Evolutionary conservation across 2,113 vertebrate genomes (phyloP), one percentile per base, ranked within the genome.

Genomic region (Neolamprologus ventralis): DNA sequence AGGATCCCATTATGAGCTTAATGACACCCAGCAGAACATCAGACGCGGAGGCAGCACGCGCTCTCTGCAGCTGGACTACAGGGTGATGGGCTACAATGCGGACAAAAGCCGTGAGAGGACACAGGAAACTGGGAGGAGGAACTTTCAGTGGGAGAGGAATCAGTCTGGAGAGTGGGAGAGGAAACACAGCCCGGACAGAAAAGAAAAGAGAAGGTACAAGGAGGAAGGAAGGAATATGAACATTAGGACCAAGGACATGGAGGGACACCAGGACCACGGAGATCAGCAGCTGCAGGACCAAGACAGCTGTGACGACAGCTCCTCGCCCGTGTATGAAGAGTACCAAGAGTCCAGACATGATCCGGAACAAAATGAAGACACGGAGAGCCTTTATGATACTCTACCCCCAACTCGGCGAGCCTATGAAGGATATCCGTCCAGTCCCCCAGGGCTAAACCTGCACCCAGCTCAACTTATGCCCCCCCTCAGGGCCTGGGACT

Each of bases 241-340:
- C 49, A 65, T 9, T 71, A 85, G 58, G 54, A 82, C 81, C 85
- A 87, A 92, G 40, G 86, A 92, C 37, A 13, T 19, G 53, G 91
- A 55, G n/a, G 23, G 12, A 5, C 28, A 26, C 21, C 85, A 78
- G 63, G 92, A 91, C 42, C 82, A 33, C 12, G 40, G 80, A 75
- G 91, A 91, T 21, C 85, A 8, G 33, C 71, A 63, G 82, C 2
- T 37, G 35, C 84, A 71, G 9, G 31, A 54, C 49, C 49, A 17
- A 5, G 91, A 87, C 85, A 85, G 85, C 84, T 54, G 84, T 1
- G 97, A 98, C 84, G 97, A 91, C 82, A 97, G 92, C 95, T 97
- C 85, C 95, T 97, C 47, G 87, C 97, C 91, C 91, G 97, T 93
- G 90, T 99, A 94, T 92, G 98, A 98, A 93, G 98, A 98, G 83